Base-by-base conservation (phyloP, 2,888 invertebrate genomes). In the Pteria penguin region DNA sequence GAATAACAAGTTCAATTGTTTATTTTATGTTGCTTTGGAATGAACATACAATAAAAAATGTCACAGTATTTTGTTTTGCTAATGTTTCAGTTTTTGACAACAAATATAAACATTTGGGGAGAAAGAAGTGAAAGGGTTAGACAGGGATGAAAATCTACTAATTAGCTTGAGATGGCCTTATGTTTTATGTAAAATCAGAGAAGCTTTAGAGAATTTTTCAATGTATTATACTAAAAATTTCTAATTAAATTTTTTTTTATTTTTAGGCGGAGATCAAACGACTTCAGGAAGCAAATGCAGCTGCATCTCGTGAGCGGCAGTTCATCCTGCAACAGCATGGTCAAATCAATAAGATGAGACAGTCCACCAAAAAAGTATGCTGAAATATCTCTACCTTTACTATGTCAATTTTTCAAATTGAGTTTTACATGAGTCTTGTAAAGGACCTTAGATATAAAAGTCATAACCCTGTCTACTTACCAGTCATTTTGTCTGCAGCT, bases 261-360 rank as follows among this genome's bases (percentile, higher is more conserved):
- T 63, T 62, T n/a, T 82, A 94, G 84, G 94, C 94, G 79, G 95
- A 95, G 90, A 95, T 95, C 91, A 94, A 94, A 90, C 94, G 94
- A 2, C 83, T 91, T 72, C 83, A 88, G 73, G 91, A 92, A 79
- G 88, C 89, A 76, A 84, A 91, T 69, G 81, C 86, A 58, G 82
- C 86, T 52, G 91, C 91, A 3, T 88, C 88, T 32, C 82, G 87
- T 70, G 90, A 91, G 66, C 72, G 91, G 36, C 90, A 90, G 76
- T 76, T 86, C 60, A 73, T 91, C 66, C 74, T 89, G n/a, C 83
- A 86, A 32, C 90, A 92, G 75, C 89, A 91, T n/a, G 88, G 89
- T 58, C 86, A 88, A 76, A 87, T 90, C 26, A 85, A 55, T 36
- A 33, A 73, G 4, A 54, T 77, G 29, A 84, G 54, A 76, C 81